Conservation (phyloP, 2,113 vertebrate genomes). For the Ailuropoda melanoleuca region DNA sequence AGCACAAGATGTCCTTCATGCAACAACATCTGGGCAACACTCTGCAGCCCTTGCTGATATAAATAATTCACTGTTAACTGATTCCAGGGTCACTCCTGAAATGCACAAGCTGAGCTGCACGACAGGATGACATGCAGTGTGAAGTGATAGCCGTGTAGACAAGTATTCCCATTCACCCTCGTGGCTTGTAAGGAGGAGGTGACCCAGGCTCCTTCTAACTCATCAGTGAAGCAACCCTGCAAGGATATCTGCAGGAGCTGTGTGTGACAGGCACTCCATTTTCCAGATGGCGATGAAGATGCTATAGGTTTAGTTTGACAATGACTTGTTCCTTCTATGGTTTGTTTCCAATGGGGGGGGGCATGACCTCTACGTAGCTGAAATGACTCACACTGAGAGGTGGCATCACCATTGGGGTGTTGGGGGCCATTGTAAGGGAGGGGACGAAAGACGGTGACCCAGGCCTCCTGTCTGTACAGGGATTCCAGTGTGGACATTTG, state of each 20-base stretch:
- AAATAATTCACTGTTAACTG: conserved; percentile 76
- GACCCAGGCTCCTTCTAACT: fast-evolving
- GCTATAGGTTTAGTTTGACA: fast-evolving
- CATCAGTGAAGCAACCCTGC: background rate
- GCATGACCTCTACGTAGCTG: background rate
- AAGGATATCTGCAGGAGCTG: fast-evolving
- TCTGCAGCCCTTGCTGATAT: conserved; percentile 59
- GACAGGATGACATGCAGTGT: background rate
- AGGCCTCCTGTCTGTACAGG: background rate
- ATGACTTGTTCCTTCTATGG: fast-evolving
- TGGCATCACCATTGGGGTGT: fast-evolving
- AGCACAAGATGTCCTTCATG: background rate
- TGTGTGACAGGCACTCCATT: fast-evolving
- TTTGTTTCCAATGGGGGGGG: too few species aligned
- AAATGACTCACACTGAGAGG: background rate
- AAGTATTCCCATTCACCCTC: background rate
- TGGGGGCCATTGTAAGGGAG: fast-evolving
- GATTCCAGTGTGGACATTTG: too few species aligned
- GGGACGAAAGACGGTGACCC: too few species aligned
- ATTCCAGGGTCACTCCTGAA: conserved; percentile 53
- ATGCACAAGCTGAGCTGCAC: background rate
- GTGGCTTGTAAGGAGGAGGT: background rate
- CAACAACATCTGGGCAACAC: conserved; percentile 67
- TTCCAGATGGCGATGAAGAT: background rate
- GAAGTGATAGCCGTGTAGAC: background rate